Evolutionary conservation across 2,797 vertebrate species (phyloP).

Genomic region (Sebastes itinus): DNA sequence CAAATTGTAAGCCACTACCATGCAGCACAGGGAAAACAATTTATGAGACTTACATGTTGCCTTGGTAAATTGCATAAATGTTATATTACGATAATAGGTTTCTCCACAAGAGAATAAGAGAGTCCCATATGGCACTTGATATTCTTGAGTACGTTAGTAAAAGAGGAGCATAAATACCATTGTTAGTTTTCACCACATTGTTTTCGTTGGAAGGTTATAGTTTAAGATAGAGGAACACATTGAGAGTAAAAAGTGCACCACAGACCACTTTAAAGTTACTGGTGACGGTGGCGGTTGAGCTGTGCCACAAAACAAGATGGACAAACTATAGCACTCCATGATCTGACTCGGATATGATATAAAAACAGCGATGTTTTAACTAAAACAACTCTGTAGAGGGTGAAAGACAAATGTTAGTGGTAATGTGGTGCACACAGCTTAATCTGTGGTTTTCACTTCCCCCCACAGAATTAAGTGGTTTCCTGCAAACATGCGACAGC

Average conservation of each 20-base stretch:
- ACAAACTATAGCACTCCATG: not conserved
- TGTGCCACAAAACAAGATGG: not conserved
- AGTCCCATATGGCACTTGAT: conserved; percentile 81
- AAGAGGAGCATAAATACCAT: conserved; percentile 63
- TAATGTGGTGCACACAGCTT: conserved; percentile 5
- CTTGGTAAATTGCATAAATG: conserved; percentile 75
- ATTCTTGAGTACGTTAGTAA: conserved; percentile 65
- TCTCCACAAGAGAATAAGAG: conserved; percentile 65
- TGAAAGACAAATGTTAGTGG: not conserved
- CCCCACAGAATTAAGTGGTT: conserved; percentile 7
- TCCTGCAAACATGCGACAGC: conserved; percentile 33
- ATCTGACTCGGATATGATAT: not conserved
- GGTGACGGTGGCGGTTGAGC: not conserved
- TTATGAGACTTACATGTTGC: conserved; percentile 48
- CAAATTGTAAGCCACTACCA: conserved; percentile 67
- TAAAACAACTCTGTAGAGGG: not conserved
- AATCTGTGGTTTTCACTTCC: conserved; percentile 38
- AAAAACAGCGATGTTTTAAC: not conserved
- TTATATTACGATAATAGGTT: conserved; percentile 62
- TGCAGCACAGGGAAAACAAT: conserved; percentile 73
- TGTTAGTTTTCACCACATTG: conserved; percentile 62
- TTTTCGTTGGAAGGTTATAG: conserved; percentile 43
- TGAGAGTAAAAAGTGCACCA: conserved; percentile 31
- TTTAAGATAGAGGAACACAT: conserved; percentile 24
- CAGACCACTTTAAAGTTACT: conserved; percentile 24